Conservation (phyloP, 2,113 vertebrate species). For the Alethe castanea region DNA sequence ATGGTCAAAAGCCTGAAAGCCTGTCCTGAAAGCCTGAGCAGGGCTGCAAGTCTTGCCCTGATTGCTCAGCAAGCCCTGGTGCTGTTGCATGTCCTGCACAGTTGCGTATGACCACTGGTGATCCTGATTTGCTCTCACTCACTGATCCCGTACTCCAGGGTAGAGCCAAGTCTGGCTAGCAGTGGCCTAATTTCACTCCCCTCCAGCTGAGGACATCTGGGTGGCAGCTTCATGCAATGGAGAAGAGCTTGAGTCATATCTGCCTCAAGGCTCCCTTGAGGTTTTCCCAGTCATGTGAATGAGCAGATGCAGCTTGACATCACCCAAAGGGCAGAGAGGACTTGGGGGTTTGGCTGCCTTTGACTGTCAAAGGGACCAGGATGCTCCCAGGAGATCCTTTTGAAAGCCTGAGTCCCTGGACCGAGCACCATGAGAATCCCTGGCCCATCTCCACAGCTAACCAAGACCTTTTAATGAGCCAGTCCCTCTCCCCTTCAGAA, state of each 20-base stretch:
- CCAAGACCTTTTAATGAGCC: not conserved
- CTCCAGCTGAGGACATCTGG: not conserved
- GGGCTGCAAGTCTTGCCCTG: not conserved
- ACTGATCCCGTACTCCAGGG: rapidly evolving
- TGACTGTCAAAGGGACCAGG: not conserved
- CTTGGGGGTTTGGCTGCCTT: not conserved
- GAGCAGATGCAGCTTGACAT: not conserved
- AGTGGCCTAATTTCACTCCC: not conserved
- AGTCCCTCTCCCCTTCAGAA: not conserved
- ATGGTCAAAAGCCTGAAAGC: not conserved
- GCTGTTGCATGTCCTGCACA: rapidly evolving
- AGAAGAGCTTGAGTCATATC: not conserved
- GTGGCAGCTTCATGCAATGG: not conserved
- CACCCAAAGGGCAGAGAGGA: not conserved
- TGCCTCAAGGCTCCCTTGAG: not conserved
- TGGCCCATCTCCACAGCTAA: not conserved
- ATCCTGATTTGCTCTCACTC: not conserved
- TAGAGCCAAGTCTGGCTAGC: not conserved
- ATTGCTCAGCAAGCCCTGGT: not conserved
- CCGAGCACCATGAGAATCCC: not conserved
- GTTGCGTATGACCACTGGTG: not conserved
- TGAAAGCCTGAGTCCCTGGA: not conserved
- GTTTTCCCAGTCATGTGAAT: not conserved
- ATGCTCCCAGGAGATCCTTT: not conserved
- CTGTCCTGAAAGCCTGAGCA: not conserved